Conservation (phyloP, 2,797 vertebrate species). For the Tokudaia muenninki region DNA sequence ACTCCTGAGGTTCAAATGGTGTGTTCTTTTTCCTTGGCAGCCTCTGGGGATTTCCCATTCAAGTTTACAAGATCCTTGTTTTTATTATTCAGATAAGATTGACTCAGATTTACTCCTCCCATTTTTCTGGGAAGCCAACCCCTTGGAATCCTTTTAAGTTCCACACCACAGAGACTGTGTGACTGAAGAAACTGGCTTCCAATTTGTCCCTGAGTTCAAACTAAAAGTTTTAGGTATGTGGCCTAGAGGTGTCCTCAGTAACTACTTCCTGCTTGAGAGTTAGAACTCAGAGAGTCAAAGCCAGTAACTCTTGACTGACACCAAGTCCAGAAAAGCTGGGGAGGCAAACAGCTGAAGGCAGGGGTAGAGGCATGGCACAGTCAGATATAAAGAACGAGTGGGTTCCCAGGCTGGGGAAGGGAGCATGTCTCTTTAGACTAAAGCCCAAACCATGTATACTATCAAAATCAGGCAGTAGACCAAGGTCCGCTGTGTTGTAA, state of each 20-base stretch:
- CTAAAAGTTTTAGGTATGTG: constrained; percentile 56
- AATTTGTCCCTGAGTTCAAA: neutral
- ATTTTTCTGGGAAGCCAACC: constrained; percentile 46
- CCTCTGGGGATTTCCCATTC: neutral
- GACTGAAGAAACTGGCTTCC: constrained; percentile 23
- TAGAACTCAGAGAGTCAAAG: neutral
- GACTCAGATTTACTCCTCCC: constrained; percentile 58
- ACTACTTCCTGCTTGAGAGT: neutral
- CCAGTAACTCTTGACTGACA: neutral
- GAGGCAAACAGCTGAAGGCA: neutral
- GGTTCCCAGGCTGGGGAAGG: neutral
- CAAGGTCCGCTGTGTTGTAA: neutral
- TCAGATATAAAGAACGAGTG: neutral
- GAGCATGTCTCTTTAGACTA: neutral
- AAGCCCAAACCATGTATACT: neutral
- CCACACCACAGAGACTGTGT: neutral
- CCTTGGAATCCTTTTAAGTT: constrained; percentile 48
- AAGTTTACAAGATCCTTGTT: neutral
- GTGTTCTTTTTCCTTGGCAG: neutral
- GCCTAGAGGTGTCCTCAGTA: neutral
- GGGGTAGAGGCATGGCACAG: accelerated
- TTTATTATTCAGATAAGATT: neutral
- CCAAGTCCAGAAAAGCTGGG: neutral
- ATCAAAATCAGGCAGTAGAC: neutral
- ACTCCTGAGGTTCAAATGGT: neutral